Percentiles rank a stretch among this genome's conserved stretches.
These are phyloP conservation scores for Eupithecia subfuscata DNA, from an alignment of 2,888 invertebrate species.

Conservation along the genomic window DNA sequence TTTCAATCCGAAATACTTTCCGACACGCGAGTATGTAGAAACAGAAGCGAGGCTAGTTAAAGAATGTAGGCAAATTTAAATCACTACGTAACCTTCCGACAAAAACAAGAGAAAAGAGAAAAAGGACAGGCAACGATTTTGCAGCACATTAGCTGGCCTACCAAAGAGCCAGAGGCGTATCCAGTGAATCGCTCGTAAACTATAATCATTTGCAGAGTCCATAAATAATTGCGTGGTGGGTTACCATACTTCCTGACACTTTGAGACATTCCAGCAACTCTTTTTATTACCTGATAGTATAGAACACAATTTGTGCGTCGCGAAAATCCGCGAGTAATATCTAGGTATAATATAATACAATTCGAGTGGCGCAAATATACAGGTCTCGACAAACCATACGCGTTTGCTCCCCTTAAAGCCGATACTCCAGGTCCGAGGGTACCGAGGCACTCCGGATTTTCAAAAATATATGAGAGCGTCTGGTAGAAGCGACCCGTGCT, in stretches of 20 bases:
- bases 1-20: background rate
- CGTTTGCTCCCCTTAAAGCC: too few species aligned
- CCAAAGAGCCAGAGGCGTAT: conserved; percentile 64
- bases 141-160: conserved; percentile 53
- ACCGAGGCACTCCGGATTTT: too few species aligned
- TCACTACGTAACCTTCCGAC: background rate
- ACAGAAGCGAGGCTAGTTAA: background rate
- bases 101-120: conserved; percentile 15
- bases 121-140: conserved; percentile 49
- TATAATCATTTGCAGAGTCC: conserved; percentile 81
- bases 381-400: too few species aligned
- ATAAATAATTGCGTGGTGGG: conserved; percentile 79
- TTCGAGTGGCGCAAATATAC: too few species aligned
- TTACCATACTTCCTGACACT: conserved; percentile 6
- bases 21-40: background rate
- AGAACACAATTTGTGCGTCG: too few species aligned
- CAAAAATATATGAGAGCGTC: too few species aligned
- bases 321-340: too few species aligned
- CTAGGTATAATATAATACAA: too few species aligned
- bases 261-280: background rate
- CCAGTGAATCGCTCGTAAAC: conserved; percentile 77
- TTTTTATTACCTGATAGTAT: background rate
- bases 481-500: too few species aligned
- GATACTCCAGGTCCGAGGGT: too few species aligned
- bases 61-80: conserved; percentile 5